Evolutionary conservation across 2,888 invertebrate genomes (phyloP), one percentile per base, ranked within the genome.

Genomic region (Lissonota sp.): DNA sequence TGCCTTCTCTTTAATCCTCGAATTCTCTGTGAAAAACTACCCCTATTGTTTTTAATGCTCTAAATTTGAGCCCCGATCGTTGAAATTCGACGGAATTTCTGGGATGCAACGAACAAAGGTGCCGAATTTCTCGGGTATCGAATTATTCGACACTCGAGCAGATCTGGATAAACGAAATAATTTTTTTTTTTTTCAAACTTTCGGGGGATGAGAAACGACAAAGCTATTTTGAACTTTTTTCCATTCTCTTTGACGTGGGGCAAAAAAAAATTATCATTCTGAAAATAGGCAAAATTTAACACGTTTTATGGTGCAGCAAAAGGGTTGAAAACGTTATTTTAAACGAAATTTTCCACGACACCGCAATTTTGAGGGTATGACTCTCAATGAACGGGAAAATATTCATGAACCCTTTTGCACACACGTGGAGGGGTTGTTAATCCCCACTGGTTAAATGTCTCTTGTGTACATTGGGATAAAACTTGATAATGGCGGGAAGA

Each of bases 371-470:
- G 12, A 37, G 42, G 58, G 37, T 12, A 12, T 8, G 53, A 37
- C 42, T 53, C 12, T 14, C 3, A 26, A 44, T 55, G 37, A 67
- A 55, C 7, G 14, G 44, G 37, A 16, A 63, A 71, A 64, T 74
- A 78, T 81, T 78, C 74, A 81, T 74, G 78, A 74, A 51, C 49
- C 57, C 55, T 49, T 58, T 74, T 60, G 39, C 62, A 12, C 58
- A 37, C 44, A 12, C 39, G 7, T 44, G 44, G 7, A 10, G 7
- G 55, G 42, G 51, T 5, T 26, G 58, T 39, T 74, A 67, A 67
- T 66, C 66, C 74, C 51, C 51, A 39, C 39, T 49, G 55, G 53
- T 70, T 81, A 74, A 81, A 74, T 62, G 7, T 44, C 14, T 73
- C 75, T 75, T 71, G 60, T 67, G 51, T 37, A 62, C 39, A 49